Evolutionary conservation across 1,140 invertebrate species (phyloP).

Genomic region (Maconellicoccus hirsutus): DNA sequence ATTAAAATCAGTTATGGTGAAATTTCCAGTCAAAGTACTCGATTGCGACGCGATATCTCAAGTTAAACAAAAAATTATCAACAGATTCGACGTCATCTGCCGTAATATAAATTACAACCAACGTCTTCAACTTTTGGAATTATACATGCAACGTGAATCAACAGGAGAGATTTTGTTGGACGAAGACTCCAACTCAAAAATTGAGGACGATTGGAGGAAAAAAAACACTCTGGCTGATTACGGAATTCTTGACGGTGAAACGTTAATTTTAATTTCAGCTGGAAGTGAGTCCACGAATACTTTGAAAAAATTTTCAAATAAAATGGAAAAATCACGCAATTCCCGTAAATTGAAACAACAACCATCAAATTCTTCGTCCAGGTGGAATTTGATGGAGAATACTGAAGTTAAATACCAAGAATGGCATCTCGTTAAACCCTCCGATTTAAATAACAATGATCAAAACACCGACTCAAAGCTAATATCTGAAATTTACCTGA

Average conservation of each 20-base stretch:
- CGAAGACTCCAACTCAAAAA: slow-evolving; percentile 91
- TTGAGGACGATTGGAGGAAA: slow-evolving; percentile 92
- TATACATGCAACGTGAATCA: slow-evolving; percentile 85
- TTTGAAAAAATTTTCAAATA: too few relatives aligned
- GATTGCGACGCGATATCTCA: slow-evolving; percentile 99
- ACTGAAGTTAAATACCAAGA: slow-evolving; percentile 75
- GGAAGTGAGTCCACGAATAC: slow-evolving; percentile 82
- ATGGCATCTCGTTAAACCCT: slow-evolving; percentile 92
- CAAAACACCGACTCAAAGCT: slow-evolving; percentile 95
- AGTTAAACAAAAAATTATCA: slow-evolving; percentile 94
- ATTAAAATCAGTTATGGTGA: slow-evolving; percentile 78
- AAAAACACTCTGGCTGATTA: slow-evolving; percentile 65
- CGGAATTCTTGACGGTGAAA: too few relatives aligned
- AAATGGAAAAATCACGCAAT: too few relatives aligned
- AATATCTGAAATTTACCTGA: slow-evolving; percentile 99
- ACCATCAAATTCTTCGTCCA: too few relatives aligned
- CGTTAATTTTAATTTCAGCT: too few relatives aligned
- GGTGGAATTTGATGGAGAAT: too few relatives aligned
- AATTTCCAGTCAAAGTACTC: slow-evolving; percentile 87
- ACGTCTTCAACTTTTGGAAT: slow-evolving; percentile 84
- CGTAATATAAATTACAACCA: slow-evolving; percentile 90
- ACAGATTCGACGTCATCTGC: slow-evolving; percentile 82
- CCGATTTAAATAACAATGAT: slow-evolving; percentile 56
- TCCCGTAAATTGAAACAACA: too few relatives aligned
- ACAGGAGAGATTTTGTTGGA: slow-evolving; percentile 88